phyloP scores from a whole-genome alignment of 1,140 invertebrate species.

The Orussus abietinus region DNA sequence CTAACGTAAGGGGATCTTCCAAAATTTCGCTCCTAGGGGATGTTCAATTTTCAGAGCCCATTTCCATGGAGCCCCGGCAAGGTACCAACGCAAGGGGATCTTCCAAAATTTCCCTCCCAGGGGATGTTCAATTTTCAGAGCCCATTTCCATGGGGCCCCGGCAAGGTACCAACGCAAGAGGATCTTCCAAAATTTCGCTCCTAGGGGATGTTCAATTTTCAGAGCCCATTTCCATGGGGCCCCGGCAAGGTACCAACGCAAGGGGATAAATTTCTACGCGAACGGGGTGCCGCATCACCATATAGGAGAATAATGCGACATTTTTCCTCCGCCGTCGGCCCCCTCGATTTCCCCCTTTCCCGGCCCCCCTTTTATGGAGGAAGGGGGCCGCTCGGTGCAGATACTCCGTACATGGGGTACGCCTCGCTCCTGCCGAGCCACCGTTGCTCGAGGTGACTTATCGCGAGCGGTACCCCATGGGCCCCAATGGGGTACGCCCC shows the following conservation, averaged over 20 bases:
- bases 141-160: no score
- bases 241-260: conserved; percentile 11
- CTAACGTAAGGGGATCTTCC: no score
- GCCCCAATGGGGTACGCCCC: no score
- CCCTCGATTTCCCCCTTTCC: conserved; percentile 3
- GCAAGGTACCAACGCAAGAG: no score
- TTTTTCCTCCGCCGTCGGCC: conserved; percentile 27
- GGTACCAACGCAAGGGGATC: no score
- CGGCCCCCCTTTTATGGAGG: conserved; percentile 17
- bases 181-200: no score
- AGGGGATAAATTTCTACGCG: conserved; percentile 40
- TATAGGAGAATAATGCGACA: conserved; percentile 49
- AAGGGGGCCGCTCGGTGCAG: conserved; percentile 27
- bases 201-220: no score
- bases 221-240: no score
- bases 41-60: no score
- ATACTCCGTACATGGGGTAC: conserved; percentile 43
- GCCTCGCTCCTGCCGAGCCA: conserved; percentile 9
- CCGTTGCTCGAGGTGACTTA: conserved; percentile 29
- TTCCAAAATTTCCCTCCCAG: background rate
- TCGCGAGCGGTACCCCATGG: conserved; percentile 17
- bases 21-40: no score
- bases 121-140: no score
- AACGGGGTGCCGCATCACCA: conserved; percentile 39
- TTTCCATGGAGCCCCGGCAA: no score